Percentiles rank a stretch among this genome's conserved stretches.
These are phyloP conservation scores for Periophthalmodon schlosseri DNA, from an alignment of 2,113 vertebrate species.

Conservation along the genomic window DNA sequence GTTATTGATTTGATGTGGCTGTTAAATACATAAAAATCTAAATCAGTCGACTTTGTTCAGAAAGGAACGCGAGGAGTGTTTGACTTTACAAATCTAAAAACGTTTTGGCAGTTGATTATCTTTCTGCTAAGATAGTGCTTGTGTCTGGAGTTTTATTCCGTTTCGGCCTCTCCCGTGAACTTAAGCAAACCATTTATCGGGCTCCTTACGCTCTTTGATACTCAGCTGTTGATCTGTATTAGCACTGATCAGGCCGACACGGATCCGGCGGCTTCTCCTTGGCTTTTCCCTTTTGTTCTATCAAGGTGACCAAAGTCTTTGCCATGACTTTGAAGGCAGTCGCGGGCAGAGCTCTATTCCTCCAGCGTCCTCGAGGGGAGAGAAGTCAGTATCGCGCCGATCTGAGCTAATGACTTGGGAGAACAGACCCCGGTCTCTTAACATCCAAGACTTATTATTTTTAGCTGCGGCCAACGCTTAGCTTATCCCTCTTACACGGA, in stretches of 20 bases:
- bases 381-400: constrained; percentile 77
- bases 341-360: constrained; percentile 62
- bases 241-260: not conserved
- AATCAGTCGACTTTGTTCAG: no score
- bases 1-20: no score
- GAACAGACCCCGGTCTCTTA: constrained; percentile 83
- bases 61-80: no score
- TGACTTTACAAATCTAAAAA: no score
- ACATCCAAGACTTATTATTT: constrained; percentile 84
- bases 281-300: constrained; percentile 35
- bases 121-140: not conserved
- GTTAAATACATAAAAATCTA: no score
- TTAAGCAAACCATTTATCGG: not conserved
- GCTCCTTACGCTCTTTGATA: not conserved
- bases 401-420: constrained; percentile 84
- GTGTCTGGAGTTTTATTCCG: not conserved
- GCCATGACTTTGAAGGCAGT: constrained; percentile 79
- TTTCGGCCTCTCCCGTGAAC: not conserved
- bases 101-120: no score
- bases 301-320: constrained; percentile 69
- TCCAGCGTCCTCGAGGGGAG: constrained; percentile 70
- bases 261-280: not conserved
- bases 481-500: constrained; percentile 80
- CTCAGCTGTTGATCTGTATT: not conserved
- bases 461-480: constrained; percentile 80